A percentile compares a stretch with the other conserved stretches of the same genome.
phyloP scores from a whole-genome alignment of 37 sponge, comb jelly and placozoan genomes.

The Hexactinellida sp. region DNA sequence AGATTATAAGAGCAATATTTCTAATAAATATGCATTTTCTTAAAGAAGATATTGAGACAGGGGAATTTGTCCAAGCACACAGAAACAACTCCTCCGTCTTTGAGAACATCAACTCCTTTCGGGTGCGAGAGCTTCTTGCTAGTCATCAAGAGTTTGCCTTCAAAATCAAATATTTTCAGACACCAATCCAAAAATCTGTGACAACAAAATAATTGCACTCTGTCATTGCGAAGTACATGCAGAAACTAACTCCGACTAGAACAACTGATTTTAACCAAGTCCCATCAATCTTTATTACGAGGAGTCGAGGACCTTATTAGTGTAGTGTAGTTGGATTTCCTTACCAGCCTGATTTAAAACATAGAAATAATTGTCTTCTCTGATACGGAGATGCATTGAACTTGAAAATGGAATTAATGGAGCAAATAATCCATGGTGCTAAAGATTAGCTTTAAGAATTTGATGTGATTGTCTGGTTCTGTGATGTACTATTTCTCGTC shows the following conservation, averaged over 20 bases:
- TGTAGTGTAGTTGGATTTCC: background rate
- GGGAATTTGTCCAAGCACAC: too few species aligned
- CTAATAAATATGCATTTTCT: too few species aligned
- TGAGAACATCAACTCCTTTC: background rate
- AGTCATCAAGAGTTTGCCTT: background rate
- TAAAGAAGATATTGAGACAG: background rate
- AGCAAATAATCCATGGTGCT: background rate
- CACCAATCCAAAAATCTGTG: background rate
- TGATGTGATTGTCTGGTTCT: background rate
- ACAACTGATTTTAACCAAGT: background rate
- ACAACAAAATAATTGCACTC: background rate
- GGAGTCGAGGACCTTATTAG: too few species aligned
- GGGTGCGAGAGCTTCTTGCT: background rate
- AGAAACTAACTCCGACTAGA: background rate
- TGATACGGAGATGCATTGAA: background rate
- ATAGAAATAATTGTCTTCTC: background rate
- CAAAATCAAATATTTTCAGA: slow-evolving; percentile 5
- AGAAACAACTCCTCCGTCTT: background rate
- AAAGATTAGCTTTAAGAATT: background rate
- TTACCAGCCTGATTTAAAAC: background rate
- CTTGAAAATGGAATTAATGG: background rate
- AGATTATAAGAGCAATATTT: too few species aligned
- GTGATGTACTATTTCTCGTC: background rate
- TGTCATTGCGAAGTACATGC: background rate
- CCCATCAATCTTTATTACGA: background rate